Conservation (phyloP, 2,888 invertebrate species). For the Sinohyriopsis cumingii region DNA sequence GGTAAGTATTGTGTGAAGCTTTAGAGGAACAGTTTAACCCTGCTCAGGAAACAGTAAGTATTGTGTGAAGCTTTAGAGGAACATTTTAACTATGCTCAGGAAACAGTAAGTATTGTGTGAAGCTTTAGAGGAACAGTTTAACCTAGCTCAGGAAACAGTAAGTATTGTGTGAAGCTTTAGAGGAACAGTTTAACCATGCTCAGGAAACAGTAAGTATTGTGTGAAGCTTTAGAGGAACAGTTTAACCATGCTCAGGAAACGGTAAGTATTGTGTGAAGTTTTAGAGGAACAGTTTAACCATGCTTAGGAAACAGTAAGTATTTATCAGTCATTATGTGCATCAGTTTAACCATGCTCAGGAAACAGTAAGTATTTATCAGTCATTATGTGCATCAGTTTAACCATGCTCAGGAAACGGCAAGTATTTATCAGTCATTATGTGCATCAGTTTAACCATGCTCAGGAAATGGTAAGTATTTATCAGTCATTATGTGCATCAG, state of each 20-base stretch:
- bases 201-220: slow-evolving; percentile 67
- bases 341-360: slow-evolving; percentile 63
- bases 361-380: slow-evolving; percentile 64
- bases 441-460: slow-evolving; percentile 60
- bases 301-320: slow-evolving; percentile 64
- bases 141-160: slow-evolving; percentile 65
- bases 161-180: slow-evolving; percentile 75
- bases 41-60: slow-evolving; percentile 64
- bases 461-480: slow-evolving; percentile 65
- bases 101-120: slow-evolving; percentile 71
- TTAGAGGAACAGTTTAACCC: slow-evolving; percentile 70
- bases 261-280: slow-evolving; percentile 75
- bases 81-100: slow-evolving; percentile 62
- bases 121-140: slow-evolving; percentile 74
- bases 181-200: slow-evolving; percentile 67
- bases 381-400: too few relatives aligned
- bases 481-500: too few relatives aligned
- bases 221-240: slow-evolving; percentile 76
- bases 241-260: slow-evolving; percentile 62
- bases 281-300: slow-evolving; percentile 70
- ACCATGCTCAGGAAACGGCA: slow-evolving; percentile 65
- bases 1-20: slow-evolving; percentile 75
- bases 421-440: too few relatives aligned
- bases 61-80: slow-evolving; percentile 77
- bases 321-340: too few relatives aligned